A percentile compares a stretch with the other conserved stretches of the same genome.
phyloP scores from a whole-genome alignment of 2,888 invertebrate genomes.

The Euzophera pinguis region DNA sequence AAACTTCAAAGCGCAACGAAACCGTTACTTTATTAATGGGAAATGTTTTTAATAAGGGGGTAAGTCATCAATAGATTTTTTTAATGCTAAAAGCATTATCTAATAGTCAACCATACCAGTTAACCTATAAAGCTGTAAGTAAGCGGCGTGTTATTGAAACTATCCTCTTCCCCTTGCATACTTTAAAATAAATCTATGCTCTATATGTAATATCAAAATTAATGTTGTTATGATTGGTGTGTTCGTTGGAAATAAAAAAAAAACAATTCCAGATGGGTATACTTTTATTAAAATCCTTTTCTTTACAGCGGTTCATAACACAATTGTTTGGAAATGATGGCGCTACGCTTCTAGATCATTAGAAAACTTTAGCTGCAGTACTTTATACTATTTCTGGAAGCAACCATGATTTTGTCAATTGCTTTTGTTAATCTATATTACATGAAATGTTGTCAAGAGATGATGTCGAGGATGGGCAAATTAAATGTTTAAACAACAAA shows the following conservation, averaged over 20 bases:
- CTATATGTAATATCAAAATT: too few species aligned
- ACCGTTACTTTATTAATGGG: too few species aligned
- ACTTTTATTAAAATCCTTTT: conserved; percentile 24
- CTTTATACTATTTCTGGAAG: conserved; percentile 12
- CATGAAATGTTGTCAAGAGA: not conserved
- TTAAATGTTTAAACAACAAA: not conserved
- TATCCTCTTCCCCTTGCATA: too few species aligned
- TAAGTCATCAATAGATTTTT: too few species aligned
- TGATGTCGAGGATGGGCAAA: not conserved
- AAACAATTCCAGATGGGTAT: conserved; percentile 17
- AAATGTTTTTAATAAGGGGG: too few species aligned
- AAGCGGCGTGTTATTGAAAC: too few species aligned
- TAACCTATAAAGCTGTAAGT: too few species aligned
- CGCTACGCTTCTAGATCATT: conserved; percentile 13
- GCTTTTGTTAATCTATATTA: conserved; percentile 8
- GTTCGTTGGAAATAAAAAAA: conserved; percentile 12
- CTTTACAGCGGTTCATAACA: conserved; percentile 18
- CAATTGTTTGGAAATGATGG: conserved; percentile 20
- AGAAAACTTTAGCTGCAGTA: conserved; percentile 11
- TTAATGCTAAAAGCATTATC: too few species aligned
- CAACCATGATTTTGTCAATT: conserved; percentile 12
- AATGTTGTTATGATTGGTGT: too few species aligned
- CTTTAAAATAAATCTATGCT: too few species aligned
- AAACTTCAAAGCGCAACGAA: too few species aligned
- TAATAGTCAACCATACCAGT: too few species aligned